These are phyloP conservation scores for Drosophila mauritiana DNA, from an alignment of 1,140 invertebrate species.

Conservation along the genomic window DNA sequence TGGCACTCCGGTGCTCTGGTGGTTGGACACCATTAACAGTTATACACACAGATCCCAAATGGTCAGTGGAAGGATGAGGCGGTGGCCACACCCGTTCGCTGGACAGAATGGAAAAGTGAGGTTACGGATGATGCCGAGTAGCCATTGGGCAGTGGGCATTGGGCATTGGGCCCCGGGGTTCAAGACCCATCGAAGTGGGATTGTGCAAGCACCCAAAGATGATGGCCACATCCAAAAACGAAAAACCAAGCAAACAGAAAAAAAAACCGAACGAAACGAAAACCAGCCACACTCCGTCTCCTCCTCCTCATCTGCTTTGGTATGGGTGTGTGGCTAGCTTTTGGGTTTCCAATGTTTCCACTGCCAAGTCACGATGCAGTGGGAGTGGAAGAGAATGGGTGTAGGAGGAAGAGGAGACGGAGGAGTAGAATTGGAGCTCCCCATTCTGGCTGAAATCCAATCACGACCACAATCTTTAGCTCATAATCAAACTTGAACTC, in stretches of 20 bases:
- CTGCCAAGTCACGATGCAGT: constrained; percentile 51
- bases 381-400: constrained; percentile 9
- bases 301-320: constrained; percentile 2
- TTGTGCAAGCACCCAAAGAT: constrained; percentile 40
- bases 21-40: constrained; percentile 33
- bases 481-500: constrained; percentile 43
- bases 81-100: constrained; percentile 39
- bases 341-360: constrained; percentile 37
- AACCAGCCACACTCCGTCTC: constrained; percentile 34
- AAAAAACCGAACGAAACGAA: constrained; percentile 8
- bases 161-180: background rate
- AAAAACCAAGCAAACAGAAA: constrained; percentile 1
- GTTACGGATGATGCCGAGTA: constrained; percentile 40
- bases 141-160: background rate
- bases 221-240: constrained; percentile 46
- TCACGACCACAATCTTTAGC: constrained; percentile 37
- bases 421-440: constrained; percentile 3
- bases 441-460: constrained; percentile 27
- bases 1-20: constrained; percentile 11
- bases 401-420: constrained; percentile 4
- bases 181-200: constrained; percentile 5
- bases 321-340: constrained; percentile 38
- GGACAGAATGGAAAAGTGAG: constrained; percentile 43
- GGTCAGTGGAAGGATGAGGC: constrained; percentile 23
- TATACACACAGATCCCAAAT: constrained; percentile 39